Percentiles rank a stretch among this genome's conserved stretches.
Conservation (phyloP, 2,797 vertebrate species). For the Anableps anableps region DNA sequence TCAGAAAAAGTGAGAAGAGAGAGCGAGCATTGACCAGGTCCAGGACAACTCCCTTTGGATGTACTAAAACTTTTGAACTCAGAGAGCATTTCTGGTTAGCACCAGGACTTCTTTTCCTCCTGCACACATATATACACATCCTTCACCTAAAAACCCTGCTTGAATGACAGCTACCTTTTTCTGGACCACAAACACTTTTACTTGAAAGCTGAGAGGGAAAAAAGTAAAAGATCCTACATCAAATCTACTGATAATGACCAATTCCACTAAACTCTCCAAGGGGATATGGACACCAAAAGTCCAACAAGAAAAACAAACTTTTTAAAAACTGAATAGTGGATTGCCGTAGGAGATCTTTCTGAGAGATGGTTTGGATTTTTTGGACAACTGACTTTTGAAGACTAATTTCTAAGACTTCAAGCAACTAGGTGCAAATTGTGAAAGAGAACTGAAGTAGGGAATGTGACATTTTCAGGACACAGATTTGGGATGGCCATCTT, state of each 20-base stretch:
- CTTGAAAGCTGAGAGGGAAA: slow-evolving; percentile 55
- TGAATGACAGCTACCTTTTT: slow-evolving; percentile 78
- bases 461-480: slow-evolving; percentile 84
- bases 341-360: slow-evolving; percentile 74
- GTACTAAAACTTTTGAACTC: slow-evolving; percentile 86
- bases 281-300: slow-evolving; percentile 70
- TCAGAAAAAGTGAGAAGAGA: slow-evolving; percentile 64
- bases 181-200: slow-evolving; percentile 75
- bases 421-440: slow-evolving; percentile 79
- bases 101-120: slow-evolving; percentile 68
- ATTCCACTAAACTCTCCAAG: slow-evolving; percentile 68
- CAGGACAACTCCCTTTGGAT: slow-evolving; percentile 84
- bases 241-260: slow-evolving; percentile 66
- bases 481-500: slow-evolving; percentile 87
- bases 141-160: slow-evolving; percentile 66
- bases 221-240: slow-evolving; percentile 62
- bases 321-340: slow-evolving; percentile 69
- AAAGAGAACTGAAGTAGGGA: slow-evolving; percentile 75
- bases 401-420: slow-evolving; percentile 81
- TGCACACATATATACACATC: slow-evolving; percentile 72
- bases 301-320: slow-evolving; percentile 72
- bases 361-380: slow-evolving; percentile 59
- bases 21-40: slow-evolving; percentile 59
- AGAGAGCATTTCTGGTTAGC: slow-evolving; percentile 73
- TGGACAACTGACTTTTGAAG: slow-evolving; percentile 72